Conservation (phyloP, 2,888 invertebrate genomes). For the Trypoxylon attenuatum region DNA sequence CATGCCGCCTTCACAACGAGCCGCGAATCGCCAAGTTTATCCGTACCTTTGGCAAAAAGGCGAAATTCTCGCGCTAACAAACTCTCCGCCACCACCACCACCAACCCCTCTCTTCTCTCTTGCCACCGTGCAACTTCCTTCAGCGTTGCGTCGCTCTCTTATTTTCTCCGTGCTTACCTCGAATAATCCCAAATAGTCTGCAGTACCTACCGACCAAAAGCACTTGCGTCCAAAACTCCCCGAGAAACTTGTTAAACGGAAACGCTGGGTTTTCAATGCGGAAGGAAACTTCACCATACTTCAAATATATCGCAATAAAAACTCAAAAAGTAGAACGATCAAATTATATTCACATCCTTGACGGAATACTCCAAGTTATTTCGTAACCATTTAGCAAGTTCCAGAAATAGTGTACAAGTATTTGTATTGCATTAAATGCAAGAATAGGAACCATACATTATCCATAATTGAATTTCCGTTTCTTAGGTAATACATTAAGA, state of each 20-base stretch:
- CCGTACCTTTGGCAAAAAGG: slow-evolving; percentile 38
- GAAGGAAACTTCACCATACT: no score
- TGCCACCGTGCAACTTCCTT: neutral
- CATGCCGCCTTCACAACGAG: slow-evolving; percentile 57
- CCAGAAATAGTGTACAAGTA: no score
- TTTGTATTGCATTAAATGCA: no score
- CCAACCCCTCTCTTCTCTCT: neutral
- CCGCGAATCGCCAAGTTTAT: slow-evolving; percentile 57
- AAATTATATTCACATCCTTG: no score
- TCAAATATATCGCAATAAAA: no score
- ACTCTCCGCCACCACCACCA: slow-evolving; percentile 10
- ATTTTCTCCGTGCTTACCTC: neutral
- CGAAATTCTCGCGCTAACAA: slow-evolving; percentile 32
- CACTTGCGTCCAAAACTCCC: neutral
- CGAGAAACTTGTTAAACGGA: slow-evolving; percentile 15
- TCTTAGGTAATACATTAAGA: no score
- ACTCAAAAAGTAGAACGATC: no score
- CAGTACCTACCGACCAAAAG: neutral
- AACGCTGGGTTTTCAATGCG: neutral
- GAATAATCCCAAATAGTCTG: neutral
- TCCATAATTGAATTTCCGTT: no score
- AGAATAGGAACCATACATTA: no score
- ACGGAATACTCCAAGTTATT: no score
- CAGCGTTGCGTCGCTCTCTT: neutral
- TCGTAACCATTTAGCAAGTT: no score